A percentile compares a stretch with the other conserved stretches of the same genome.
Conservation (phyloP, 1,140 invertebrate genomes). For the Myzus persicae region DNA sequence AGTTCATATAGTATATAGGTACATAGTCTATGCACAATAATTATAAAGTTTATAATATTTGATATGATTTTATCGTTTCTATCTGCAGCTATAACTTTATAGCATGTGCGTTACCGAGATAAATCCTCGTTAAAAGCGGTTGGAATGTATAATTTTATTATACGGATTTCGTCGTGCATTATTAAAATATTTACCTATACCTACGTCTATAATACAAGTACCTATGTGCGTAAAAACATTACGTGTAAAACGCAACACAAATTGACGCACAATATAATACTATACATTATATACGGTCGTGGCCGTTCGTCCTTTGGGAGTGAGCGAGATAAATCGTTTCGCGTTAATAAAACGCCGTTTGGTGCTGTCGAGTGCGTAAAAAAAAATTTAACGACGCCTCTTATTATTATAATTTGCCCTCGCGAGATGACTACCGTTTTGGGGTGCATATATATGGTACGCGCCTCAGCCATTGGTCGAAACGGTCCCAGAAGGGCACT, state of each 20-base stretch:
- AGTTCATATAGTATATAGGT: too few species aligned
- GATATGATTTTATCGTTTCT: neutral
- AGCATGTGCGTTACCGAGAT: neutral
- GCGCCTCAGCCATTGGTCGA: constrained; percentile 39
- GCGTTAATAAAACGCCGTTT: constrained; percentile 55
- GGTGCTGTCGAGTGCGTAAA: neutral
- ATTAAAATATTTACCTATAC: neutral
- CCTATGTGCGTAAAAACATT: neutral
- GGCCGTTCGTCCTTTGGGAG: neutral
- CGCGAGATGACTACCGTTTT: constrained; percentile 6
- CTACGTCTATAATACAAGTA: neutral
- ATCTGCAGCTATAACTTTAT: neutral
- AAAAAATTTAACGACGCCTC: constrained; percentile 54
- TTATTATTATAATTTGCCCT: constrained; percentile 54
- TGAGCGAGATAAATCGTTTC: constrained; percentile 20
- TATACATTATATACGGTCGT: neutral
- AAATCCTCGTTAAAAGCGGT: neutral
- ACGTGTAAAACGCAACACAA: neutral
- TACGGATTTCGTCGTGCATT: neutral
- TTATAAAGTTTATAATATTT: neutral
- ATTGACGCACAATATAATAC: constrained; percentile 25
- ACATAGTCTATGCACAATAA: neutral
- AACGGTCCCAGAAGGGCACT: constrained; percentile 53
- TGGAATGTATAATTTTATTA: neutral
- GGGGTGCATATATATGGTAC: constrained; percentile 6